Evolutionary conservation across 2,888 invertebrate genomes (phyloP), one percentile per base, ranked within the genome.

Genomic region (Priocnemis perturbator): DNA sequence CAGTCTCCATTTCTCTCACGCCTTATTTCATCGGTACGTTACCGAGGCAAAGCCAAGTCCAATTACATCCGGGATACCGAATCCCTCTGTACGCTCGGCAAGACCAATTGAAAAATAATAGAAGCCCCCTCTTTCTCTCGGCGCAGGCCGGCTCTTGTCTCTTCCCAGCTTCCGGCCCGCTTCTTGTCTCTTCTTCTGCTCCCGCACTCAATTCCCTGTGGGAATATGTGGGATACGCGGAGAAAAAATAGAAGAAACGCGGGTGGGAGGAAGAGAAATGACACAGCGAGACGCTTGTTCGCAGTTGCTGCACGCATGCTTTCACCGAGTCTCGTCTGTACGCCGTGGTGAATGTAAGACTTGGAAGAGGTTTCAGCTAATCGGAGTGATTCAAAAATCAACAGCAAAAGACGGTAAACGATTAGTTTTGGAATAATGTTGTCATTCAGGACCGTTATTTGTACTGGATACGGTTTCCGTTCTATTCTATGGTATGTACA

Each of bases 101-200:
- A 78, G 81, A 79, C 83, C 86, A 86, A 88, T 88, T 86, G 87
- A 88, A 88, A 88, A 87, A 88, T 88, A 88, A 88, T 87, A 85
- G 86, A 86, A 88, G 83, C 76, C 59, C 59, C 73, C 50, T 57
- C 53, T 45, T 56, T 14, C 17, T 19, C 48, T 45, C 45, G 57
- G 58, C 20, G 15, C 61, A n/a, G 55, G 58, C 55, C 21, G 14
- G 44, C 53, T 60, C 57, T 47, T 63, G 63, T n/a, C 67, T 65
- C 52, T 56, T 58, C n/a, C n/a, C n/a, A n/a, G n/a, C n/a, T n/a
- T n/a, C 50, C 57, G 7, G 56, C 58, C 52, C 14, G 57, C 64
- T 64, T 64, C 55, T 60, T 66, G 64, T 59, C 60, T 55, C 47
- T 52, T 63, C 50, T 57, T 55, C 48, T 26, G 30, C 47, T 30